phyloP scores from a whole-genome alignment of 2,888 invertebrate species.

The Dromius quadrimaculatus region DNA sequence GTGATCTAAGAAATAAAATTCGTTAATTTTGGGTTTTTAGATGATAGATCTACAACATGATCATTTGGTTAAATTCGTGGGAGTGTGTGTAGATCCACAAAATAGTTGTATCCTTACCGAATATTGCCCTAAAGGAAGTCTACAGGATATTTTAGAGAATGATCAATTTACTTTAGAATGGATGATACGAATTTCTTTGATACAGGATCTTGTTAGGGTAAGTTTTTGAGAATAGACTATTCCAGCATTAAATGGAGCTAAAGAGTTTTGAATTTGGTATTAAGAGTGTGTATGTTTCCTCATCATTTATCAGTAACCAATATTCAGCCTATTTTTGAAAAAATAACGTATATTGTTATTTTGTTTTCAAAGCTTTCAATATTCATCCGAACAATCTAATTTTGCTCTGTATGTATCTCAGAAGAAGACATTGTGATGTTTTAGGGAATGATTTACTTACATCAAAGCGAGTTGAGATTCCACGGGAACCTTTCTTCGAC shows the following conservation, averaged over 20 bases:
- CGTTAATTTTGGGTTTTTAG: too few species aligned
- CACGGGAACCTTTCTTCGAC: slow-evolving; percentile 97
- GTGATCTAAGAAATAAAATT: too few species aligned
- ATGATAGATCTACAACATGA: slow-evolving; percentile 92
- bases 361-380: too few species aligned
- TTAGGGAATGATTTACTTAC: slow-evolving; percentile 95
- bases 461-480: slow-evolving; percentile 88
- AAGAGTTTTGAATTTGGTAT: too few species aligned
- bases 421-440: slow-evolving; percentile 47
- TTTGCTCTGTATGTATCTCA: not conserved
- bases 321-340: too few species aligned
- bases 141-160: slow-evolving; percentile 92
- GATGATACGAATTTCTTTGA: slow-evolving; percentile 93
- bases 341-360: too few species aligned
- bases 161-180: slow-evolving; percentile 91
- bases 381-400: not conserved
- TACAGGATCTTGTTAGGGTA: slow-evolving; percentile 95
- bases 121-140: slow-evolving; percentile 95
- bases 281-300: too few species aligned
- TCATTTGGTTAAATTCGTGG: slow-evolving; percentile 92
- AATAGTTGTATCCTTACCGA: slow-evolving; percentile 88
- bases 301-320: too few species aligned
- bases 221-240: too few species aligned
- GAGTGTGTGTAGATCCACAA: slow-evolving; percentile 86
- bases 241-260: too few species aligned